Conservation (phyloP, 2,888 invertebrate genomes). For the Fragum sueziense region DNA sequence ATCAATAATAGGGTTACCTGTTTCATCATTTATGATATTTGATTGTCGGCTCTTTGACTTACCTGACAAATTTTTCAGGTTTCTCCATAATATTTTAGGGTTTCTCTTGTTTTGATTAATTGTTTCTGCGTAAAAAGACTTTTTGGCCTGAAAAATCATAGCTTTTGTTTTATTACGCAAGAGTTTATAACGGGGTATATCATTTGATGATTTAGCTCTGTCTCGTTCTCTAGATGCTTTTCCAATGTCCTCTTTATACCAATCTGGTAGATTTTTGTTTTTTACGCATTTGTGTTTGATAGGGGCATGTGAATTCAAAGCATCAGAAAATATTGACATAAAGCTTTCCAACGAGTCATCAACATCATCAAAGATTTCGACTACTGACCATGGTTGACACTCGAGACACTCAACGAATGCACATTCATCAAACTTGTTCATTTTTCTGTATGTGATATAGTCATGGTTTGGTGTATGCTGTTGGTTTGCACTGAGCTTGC, state of each 20-base stretch:
- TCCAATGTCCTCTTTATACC: background rate
- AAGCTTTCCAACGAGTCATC: conserved; percentile 32
- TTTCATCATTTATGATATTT: conserved; percentile 14
- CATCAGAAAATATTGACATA: conserved; percentile 3
- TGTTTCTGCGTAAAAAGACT: background rate
- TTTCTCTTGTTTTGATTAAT: conserved; percentile 21
- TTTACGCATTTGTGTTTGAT: conserved; percentile 13
- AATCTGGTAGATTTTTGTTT: conserved; percentile 18
- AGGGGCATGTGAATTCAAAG: conserved; percentile 17
- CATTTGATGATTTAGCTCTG: background rate
- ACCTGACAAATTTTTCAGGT: conserved; percentile 9
- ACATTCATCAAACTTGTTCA: too few relatives aligned
- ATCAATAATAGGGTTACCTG: background rate
- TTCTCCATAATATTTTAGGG: conserved; percentile 9
- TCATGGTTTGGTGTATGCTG: too few relatives aligned
- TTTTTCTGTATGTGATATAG: too few relatives aligned
- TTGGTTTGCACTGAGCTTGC: too few relatives aligned
- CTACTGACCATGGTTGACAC: conserved; percentile 16
- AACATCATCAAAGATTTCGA: conserved; percentile 20
- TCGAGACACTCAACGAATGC: too few relatives aligned
- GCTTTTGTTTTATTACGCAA: conserved; percentile 8
- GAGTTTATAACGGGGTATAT: background rate
- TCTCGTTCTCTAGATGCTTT: conserved; percentile 2
- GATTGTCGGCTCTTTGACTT: conserved; percentile 1
- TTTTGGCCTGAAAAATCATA: background rate